These are phyloP conservation scores for Platysternon megacephalum DNA, from an alignment of 2,113 vertebrate genomes.

Conservation along the genomic window DNA sequence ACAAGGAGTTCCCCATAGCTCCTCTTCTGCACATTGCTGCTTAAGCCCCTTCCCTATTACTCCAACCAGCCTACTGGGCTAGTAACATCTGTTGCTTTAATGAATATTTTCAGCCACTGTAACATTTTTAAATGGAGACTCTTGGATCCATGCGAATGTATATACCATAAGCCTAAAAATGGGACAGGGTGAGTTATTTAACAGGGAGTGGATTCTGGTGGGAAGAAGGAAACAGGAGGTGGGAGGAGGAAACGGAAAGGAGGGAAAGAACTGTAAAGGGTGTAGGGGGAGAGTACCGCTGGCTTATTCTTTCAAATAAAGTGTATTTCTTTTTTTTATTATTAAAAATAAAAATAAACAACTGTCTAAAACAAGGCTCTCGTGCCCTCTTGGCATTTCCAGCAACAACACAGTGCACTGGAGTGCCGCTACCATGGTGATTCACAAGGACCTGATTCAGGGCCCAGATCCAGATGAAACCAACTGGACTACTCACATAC, in stretches of 20 bases:
- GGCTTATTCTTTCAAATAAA: neutral
- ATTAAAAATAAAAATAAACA: neutral
- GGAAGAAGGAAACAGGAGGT: slow-evolving; percentile 15
- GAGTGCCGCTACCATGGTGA: neutral
- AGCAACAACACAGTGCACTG: neutral
- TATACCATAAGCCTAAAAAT: neutral
- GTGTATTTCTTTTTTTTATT: neutral
- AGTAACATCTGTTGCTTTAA: neutral
- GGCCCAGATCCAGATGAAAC: neutral
- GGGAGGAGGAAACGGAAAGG: neutral
- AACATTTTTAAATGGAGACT: neutral
- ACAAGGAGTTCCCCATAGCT: neutral
- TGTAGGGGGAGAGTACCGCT: neutral
- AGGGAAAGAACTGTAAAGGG: neutral
- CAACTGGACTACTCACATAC: neutral
- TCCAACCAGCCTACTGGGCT: neutral
- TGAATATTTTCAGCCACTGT: neutral
- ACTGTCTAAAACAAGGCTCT: neutral
- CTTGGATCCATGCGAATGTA: neutral
- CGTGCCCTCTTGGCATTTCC: neutral
- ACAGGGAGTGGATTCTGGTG: neutral
- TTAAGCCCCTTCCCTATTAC: neutral
- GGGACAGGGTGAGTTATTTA: neutral
- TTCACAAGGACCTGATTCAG: neutral
- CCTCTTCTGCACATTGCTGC: neutral